phyloP scores from a whole-genome alignment of 2,113 vertebrate genomes.

The Tonatia bakeri region DNA sequence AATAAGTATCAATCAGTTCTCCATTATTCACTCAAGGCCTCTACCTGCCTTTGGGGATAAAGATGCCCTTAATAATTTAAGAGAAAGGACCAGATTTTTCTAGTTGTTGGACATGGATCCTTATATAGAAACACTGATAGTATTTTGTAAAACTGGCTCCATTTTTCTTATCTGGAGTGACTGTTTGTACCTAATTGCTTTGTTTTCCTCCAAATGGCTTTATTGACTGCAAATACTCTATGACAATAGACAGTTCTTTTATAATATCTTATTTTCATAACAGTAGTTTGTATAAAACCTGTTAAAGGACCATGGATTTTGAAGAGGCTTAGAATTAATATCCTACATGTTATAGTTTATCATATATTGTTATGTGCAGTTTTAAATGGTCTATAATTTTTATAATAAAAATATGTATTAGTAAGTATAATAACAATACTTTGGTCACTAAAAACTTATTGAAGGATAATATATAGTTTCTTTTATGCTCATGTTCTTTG shows the following conservation, averaged over 20 bases:
- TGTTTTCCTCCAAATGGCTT: neutral
- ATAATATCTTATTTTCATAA: neutral
- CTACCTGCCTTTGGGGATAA: neutral
- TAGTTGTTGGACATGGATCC: neutral
- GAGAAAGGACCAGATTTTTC: neutral
- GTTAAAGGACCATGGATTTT: neutral
- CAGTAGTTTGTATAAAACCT: neutral
- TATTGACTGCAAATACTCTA: neutral
- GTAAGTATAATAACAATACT: neutral
- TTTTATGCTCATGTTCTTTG: neutral
- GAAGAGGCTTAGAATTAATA: neutral
- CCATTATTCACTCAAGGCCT: neutral
- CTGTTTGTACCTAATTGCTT: neutral
- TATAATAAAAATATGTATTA: neutral
- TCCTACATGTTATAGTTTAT: neutral
- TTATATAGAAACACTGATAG: neutral
- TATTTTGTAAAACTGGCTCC: conserved; percentile 27
- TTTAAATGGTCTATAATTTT: conserved; percentile 23
- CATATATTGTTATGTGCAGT: neutral
- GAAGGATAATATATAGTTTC: neutral
- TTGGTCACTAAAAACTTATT: conserved; percentile 3
- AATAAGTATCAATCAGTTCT: neutral
- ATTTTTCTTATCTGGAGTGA: neutral
- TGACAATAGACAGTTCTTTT: neutral
- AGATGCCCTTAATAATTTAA: conserved; percentile 2